Percentiles rank a stretch among this genome's conserved stretches.
These are phyloP conservation scores for Eilema depressum DNA, from an alignment of 2,888 invertebrate species.

Conservation along the genomic window DNA sequence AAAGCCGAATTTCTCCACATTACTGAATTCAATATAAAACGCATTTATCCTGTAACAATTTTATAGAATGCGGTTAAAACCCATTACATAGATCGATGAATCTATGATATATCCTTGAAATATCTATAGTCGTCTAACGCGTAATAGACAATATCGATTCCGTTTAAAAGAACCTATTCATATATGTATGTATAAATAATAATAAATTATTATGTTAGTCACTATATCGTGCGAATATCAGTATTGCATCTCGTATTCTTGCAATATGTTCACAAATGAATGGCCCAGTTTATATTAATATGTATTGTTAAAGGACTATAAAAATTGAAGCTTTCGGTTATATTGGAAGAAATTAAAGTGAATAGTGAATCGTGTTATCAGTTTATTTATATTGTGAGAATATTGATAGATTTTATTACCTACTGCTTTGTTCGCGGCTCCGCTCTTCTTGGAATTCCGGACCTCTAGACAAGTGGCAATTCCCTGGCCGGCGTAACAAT, in stretches of 20 bases:
- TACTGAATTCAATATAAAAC: no score
- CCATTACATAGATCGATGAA: neutral
- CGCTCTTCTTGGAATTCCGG: no score
- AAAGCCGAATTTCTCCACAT: no score
- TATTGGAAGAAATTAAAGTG: no score
- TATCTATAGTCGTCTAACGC: neutral
- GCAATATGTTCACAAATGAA: neutral
- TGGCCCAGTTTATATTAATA: neutral
- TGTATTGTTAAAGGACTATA: neutral
- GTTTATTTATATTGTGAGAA: no score
- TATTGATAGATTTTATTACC: no score
- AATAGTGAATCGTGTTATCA: no score
- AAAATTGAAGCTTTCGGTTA: neutral
- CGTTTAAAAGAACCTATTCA: neutral
- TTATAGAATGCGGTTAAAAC: neutral
- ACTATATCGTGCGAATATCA: neutral
- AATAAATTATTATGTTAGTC: slow-evolving; percentile 4
- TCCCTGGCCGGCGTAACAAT: no score
- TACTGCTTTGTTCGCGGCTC: no score
- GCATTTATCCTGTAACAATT: no score
- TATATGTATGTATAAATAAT: slow-evolving; percentile 1
- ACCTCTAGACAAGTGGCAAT: no score
- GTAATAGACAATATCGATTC: neutral
- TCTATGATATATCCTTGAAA: no score
- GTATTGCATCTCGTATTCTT: neutral